Conservation (phyloP, 1,140 invertebrate genomes). For the Ctenoplectra terminalis region DNA sequence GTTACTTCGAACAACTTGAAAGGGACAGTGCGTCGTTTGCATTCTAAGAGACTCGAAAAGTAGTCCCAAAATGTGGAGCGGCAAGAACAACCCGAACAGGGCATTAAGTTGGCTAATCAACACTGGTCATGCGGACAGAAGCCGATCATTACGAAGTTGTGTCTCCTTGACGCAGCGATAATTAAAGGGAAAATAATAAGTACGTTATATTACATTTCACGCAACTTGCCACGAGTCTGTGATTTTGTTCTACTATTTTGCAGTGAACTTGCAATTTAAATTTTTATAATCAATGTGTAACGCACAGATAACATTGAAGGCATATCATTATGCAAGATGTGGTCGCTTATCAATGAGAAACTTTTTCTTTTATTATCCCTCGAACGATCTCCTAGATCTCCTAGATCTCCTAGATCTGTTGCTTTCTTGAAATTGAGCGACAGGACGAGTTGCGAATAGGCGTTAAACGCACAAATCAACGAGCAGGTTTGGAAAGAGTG, state of each 20-base stretch:
- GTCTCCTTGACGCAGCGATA: not conserved
- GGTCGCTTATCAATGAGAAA: not conserved
- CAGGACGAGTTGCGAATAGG: conserved; percentile 8
- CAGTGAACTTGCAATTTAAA: not conserved
- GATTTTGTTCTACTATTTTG: not conserved
- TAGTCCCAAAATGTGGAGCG: conserved; percentile 21
- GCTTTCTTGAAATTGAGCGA: not conserved
- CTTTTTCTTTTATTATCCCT: not conserved
- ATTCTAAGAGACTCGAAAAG: conserved; percentile 43
- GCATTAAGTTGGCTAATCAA: not conserved
- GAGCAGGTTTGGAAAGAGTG: conserved; percentile 60
- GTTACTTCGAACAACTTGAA: conserved; percentile 13
- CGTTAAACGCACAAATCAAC: conserved; percentile 60
- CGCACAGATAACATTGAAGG: not conserved
- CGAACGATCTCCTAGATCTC: not conserved
- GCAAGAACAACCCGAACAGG: not conserved
- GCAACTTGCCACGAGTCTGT: not conserved
- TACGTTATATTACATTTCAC: not conserved
- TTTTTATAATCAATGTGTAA: too few species aligned
- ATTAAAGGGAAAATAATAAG: not conserved
- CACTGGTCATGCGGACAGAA: conserved; percentile 25
- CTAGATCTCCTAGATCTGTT: not conserved
- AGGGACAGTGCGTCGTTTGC: conserved; percentile 43
- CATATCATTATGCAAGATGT: not conserved
- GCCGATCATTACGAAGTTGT: not conserved